Base-by-base conservation (phyloP, 2,797 vertebrate genomes). In the Remorina albescens region DNA sequence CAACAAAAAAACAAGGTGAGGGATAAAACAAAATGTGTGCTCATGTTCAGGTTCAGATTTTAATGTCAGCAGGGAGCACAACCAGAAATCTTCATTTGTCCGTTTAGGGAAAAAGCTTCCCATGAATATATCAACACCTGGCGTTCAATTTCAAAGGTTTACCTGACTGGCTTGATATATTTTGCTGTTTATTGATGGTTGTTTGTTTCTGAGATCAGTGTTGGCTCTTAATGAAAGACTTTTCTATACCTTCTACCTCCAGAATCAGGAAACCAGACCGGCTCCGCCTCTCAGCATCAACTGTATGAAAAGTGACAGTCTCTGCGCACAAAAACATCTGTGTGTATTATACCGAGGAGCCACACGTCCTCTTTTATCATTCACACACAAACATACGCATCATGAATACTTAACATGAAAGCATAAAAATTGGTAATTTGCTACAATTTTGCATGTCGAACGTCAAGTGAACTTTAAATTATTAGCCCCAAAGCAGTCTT, bases 51-150 rank as follows among this genome's bases (percentile, higher is more conserved):
- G 37, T 50, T 47, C 36, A 6, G 23, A 61, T 56, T 72, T 74
- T 41, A 62, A 67, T 49, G 59, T 37, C 46, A 60, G 64, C 58
- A 26, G 61, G 61, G 66, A 34, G 36, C 23, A 13, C 39, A 25
- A 36, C 51, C 28, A 26, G 62, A 71, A 73, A 69, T 83, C 65
- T 71, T 76, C 36, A 69, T 78, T 81, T 78, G 67, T 50, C 72
- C 53, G 67, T 54, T 79, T 50, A 59, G 72, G 41, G 36, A 46
- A 63, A 76, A 77, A 36, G 56, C 16, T 26, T 55, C 41, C n/a
- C 6, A 25, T 59, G 65, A 80, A 72, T 72, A 71, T 41, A 28
- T 49, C 15, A 41, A 19, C 11, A 60, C 23, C 41, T 18, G 6
- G 34, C 61, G 42, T 39, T 70, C 62, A 3, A 39, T 57, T 54